These are phyloP conservation scores for Sakesphorus luctuosus DNA, from an alignment of 2,113 vertebrate species.

Conservation along the genomic window DNA sequence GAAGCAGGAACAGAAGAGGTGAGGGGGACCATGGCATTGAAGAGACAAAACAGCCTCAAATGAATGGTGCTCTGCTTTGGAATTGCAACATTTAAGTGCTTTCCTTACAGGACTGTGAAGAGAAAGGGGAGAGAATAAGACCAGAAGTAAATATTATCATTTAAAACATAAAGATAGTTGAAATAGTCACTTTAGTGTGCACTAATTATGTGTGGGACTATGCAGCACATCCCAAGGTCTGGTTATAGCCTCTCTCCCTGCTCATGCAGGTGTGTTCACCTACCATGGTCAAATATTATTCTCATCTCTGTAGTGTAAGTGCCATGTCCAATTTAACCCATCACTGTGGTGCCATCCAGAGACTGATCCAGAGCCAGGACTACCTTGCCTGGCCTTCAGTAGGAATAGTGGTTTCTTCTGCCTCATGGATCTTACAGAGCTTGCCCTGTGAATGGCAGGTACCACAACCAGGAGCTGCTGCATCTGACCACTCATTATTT, in stretches of 20 bases:
- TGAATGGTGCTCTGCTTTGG: background rate
- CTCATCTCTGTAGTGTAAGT: background rate
- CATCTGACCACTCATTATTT: background rate
- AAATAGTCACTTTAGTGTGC: background rate
- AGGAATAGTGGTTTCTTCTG: background rate
- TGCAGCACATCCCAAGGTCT: conserved; percentile 41
- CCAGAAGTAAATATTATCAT: background rate
- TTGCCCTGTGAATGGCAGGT: background rate
- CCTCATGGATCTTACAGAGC: background rate
- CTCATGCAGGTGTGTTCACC: background rate
- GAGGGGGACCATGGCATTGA: background rate
- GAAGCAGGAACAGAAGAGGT: background rate
- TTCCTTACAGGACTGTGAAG: background rate
- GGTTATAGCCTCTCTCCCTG: conserved; percentile 32
- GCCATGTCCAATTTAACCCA: background rate
- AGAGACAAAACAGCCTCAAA: background rate
- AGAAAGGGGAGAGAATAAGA: background rate
- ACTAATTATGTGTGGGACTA: background rate
- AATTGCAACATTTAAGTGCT: background rate
- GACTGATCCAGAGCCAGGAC: background rate
- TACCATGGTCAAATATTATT: conserved; percentile 4
- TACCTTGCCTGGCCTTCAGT: background rate
- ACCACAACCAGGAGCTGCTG: conserved; percentile 6
- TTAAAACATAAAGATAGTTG: background rate
- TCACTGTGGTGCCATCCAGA: background rate